Conservation (phyloP, 1,140 invertebrate species). For the Saccostrea glomerata region DNA sequence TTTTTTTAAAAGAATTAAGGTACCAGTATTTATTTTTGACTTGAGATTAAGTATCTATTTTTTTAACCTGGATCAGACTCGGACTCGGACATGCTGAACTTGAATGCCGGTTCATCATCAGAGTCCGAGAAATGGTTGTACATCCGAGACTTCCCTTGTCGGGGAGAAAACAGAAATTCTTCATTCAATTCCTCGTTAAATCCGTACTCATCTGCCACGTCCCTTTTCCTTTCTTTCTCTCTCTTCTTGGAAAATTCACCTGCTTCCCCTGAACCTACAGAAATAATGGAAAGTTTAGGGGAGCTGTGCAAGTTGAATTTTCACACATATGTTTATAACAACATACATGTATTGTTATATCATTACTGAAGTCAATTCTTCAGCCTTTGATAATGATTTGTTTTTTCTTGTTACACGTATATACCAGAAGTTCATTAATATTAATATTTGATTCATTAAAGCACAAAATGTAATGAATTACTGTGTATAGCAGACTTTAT, state of each 20-base stretch:
- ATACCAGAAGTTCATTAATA: too few species aligned
- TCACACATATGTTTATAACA: too few species aligned
- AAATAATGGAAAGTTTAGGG: neutral
- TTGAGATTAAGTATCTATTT: too few species aligned
- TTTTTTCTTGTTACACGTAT: too few species aligned
- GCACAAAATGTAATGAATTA: neutral
- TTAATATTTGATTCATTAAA: too few species aligned
- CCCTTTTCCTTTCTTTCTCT: constrained; percentile 39
- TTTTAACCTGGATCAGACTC: constrained; percentile 29
- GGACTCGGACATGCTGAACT: constrained; percentile 30
- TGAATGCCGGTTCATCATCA: constrained; percentile 35
- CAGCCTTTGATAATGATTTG: too few species aligned
- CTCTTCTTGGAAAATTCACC: constrained; percentile 26
- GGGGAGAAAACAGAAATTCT: constrained; percentile 67
- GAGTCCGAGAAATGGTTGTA: constrained; percentile 32
- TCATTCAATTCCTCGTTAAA: constrained; percentile 62
- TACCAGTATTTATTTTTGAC: too few species aligned
- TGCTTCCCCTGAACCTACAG: constrained; percentile 10
- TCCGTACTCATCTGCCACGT: constrained; percentile 66
- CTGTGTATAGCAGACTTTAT: neutral
- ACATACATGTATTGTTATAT: too few species aligned
- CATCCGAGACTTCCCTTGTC: constrained; percentile 32
- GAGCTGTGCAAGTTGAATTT: too few species aligned
- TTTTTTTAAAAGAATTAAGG: too few species aligned
- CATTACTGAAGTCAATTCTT: too few species aligned